phyloP scores from a whole-genome alignment of 2,797 vertebrate species.

The Phataginus tetradactyla region DNA sequence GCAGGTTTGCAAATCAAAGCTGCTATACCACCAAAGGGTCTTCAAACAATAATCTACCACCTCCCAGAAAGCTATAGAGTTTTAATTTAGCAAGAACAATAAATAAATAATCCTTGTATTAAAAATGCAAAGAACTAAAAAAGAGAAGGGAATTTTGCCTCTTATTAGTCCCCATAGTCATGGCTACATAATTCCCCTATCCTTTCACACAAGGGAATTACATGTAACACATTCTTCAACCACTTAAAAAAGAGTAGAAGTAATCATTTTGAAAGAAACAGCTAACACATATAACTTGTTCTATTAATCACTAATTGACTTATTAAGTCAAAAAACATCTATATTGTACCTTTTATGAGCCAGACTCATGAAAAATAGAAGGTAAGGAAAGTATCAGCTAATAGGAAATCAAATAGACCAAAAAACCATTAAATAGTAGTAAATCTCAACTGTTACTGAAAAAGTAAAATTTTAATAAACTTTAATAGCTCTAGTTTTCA shows the following conservation, averaged over 20 bases:
- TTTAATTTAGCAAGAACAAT: slow-evolving; percentile 1
- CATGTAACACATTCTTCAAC: neutral
- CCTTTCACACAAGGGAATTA: neutral
- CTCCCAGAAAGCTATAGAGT: neutral
- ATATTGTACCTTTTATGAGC: neutral
- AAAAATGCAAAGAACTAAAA: neutral
- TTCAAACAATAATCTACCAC: neutral
- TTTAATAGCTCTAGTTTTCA: slow-evolving; percentile 20
- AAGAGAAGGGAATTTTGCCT: neutral
- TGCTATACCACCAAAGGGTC: neutral
- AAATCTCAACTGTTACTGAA: slow-evolving; percentile 32
- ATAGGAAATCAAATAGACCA: neutral
- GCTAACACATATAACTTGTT: neutral
- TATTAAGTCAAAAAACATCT: neutral
- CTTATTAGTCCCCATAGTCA: neutral
- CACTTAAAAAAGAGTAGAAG: neutral
- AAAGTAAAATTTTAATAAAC: neutral
- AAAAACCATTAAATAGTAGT: slow-evolving; percentile 34
- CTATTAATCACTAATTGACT: neutral
- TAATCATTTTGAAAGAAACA: neutral
- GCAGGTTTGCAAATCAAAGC: neutral
- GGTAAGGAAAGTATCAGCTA: neutral
- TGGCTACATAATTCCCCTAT: neutral
- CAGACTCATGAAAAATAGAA: neutral
- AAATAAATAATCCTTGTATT: neutral